These are phyloP conservation scores for Drosophila macrothrix DNA, from an alignment of 2,888 invertebrate species.

Conservation along the genomic window DNA sequence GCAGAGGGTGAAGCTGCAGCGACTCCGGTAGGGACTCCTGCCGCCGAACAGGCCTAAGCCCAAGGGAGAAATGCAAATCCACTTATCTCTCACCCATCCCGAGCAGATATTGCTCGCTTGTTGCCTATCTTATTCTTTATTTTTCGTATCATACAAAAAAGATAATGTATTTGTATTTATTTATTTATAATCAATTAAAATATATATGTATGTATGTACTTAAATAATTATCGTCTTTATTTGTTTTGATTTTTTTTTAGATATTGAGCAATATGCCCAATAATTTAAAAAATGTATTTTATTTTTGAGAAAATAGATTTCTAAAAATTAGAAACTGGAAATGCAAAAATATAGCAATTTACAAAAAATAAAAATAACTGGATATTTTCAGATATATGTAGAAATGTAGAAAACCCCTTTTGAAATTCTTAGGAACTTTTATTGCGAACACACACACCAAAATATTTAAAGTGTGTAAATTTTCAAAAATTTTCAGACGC, in stretches of 20 bases:
- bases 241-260: not conserved
- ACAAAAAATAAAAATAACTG: not conserved
- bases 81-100: constrained; percentile 5
- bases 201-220: constrained; percentile 45
- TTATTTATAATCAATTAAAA: constrained; percentile 78
- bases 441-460: not conserved
- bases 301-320: not conserved
- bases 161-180: constrained; percentile 74
- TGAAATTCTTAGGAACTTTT: not conserved
- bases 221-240: constrained; percentile 19
- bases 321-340: not conserved
- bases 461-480: not conserved
- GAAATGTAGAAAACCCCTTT: not conserved
- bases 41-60: constrained; percentile 51
- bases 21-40: not conserved
- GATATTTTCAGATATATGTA: not conserved
- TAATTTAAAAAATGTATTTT: not conserved
- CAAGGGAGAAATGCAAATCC: not conserved
- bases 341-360: not conserved
- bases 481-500: not conserved
- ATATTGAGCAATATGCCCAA: not conserved
- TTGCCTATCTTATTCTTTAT: constrained; percentile 25
- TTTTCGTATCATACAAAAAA: constrained; percentile 47
- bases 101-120: constrained; percentile 27
- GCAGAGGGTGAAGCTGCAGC: constrained; percentile 21